A percentile compares a stretch with the other conserved stretches of the same genome.
Conservation (phyloP, 2,113 vertebrate species). For the Perca schrenkii region DNA sequence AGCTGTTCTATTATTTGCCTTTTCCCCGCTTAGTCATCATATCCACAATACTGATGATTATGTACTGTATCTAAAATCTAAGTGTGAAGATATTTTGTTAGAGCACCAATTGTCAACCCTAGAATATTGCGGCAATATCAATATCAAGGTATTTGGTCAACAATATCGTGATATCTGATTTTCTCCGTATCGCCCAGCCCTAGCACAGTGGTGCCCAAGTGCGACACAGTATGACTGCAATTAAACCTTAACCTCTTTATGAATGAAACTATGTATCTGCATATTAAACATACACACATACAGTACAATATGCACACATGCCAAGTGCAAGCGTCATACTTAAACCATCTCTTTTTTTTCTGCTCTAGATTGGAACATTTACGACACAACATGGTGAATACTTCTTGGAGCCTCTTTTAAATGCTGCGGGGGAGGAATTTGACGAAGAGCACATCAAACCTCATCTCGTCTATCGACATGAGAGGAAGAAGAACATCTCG, state of each 20-base stretch:
- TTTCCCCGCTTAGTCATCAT: too few relatives aligned
- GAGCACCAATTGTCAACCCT: too few relatives aligned
- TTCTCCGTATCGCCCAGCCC: too few relatives aligned
- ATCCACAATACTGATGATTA: too few relatives aligned
- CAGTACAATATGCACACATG: constrained; percentile 7
- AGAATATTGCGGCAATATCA: too few relatives aligned
- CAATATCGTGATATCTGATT: too few relatives aligned
- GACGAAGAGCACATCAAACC: constrained; percentile 94
- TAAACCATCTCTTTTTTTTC: constrained; percentile 19
- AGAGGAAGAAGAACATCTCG: constrained; percentile 76
- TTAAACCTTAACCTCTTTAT: constrained; percentile 27
- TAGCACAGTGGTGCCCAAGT: constrained; percentile 35
- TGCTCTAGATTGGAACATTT: constrained; percentile 84
- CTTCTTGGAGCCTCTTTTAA: constrained; percentile 94
- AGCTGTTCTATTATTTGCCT: too few relatives aligned
- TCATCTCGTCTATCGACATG: constrained; percentile 93
- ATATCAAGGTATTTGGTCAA: too few relatives aligned
- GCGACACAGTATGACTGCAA: constrained; percentile 25
- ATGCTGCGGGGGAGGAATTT: constrained; percentile 85
- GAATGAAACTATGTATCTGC: constrained; percentile 46
- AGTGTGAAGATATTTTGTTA: too few relatives aligned
- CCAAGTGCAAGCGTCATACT: constrained; percentile 25
- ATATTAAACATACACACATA: constrained; percentile 15
- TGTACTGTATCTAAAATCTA: too few relatives aligned
- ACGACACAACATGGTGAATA: constrained; percentile 92